A percentile compares a stretch with the other conserved stretches of the same genome.
Conservation (phyloP, 92 coral and sea anemone species). For the Heteractis magnifica region DNA sequence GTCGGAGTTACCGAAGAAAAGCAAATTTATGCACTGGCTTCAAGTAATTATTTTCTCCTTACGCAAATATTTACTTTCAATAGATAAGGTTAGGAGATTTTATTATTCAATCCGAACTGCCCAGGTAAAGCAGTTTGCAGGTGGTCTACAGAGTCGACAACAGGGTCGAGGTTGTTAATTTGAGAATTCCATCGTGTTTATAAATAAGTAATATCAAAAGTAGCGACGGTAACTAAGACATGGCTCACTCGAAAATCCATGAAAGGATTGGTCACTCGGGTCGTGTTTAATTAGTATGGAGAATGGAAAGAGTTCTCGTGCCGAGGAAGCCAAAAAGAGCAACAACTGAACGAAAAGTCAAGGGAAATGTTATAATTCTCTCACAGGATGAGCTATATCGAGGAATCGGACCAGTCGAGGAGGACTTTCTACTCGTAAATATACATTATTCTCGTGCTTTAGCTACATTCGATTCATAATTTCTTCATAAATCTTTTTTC, state of each 20-base stretch:
- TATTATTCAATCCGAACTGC: conserved; percentile 14
- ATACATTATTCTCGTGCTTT: background rate
- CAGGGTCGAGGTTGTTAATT: conserved; percentile 8
- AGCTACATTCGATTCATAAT: background rate
- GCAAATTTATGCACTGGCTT: too few relatives aligned
- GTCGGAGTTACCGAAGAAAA: too few relatives aligned
- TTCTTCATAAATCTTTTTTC: background rate
- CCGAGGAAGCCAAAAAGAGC: conserved; percentile 15
- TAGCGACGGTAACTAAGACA: background rate
- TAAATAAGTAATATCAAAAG: conserved; percentile 24
- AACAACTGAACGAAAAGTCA: conserved; percentile 37
- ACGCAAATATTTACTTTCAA: background rate
- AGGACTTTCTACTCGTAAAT: conserved; percentile 79
- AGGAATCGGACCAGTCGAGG: conserved; percentile 55
- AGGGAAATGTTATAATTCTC: conserved; percentile 63
- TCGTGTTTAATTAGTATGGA: background rate
- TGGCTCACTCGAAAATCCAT: background rate
- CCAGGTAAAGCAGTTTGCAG: conserved; percentile 15
- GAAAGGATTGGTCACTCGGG: background rate
- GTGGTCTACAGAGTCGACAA: conserved; percentile 24
- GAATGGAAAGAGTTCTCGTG: conserved; percentile 37
- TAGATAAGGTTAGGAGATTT: conserved; percentile 17
- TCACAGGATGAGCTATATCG: conserved; percentile 50
- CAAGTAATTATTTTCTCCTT: conserved; percentile 19
- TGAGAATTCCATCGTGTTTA: conserved; percentile 5